Evolutionary conservation across 2,888 invertebrate genomes (phyloP), one percentile per base, ranked within the genome.

Genomic region (Acleris sparsana): DNA sequence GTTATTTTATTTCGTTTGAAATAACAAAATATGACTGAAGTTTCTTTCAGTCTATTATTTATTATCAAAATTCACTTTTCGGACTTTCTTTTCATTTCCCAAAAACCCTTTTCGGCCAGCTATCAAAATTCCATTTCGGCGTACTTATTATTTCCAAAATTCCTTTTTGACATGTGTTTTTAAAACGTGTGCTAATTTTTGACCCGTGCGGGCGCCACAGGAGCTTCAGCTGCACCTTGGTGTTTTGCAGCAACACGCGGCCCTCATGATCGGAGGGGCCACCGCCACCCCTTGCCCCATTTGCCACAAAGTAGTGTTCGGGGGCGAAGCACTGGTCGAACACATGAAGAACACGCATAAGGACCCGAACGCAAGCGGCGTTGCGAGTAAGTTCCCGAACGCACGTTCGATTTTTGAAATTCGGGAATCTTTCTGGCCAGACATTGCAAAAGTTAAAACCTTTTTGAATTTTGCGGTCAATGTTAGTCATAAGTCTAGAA

Each of bases 321-420:
- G 97, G 75, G 97, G 97, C 73, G 98, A 98, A 92, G 97, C 97
- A 65, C 95, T 98, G 70, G 97, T 98, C 94, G 98, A 98, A 90
- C 98, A 98, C 89, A 98, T 98, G 98, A 98, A 98, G 93, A 97
- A 97, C 86, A 96, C 97, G 62, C 98, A 98, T 92, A 98, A 98
- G 94, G 98, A 98, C 83, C 97, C 97, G 48, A 96, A 96, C 88
- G 96, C 96, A 75, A 96, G 96, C 77, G 96, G 96, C 85, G 96
- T 96, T 92, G 96, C 96, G 94, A 97, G 97, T 97, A 96, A 96
- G 96, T 95, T 88, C 88, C 85, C 75, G 79, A 78, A 80, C 70
- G 72, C 74, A 73, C 67, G 73, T 74, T 78, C 76, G 77, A 75
- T 72, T 76, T 75, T 76, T 69, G 64, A 68, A 63, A 39, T 39